phyloP scores from a whole-genome alignment of 2,113 vertebrate genomes.

The Chelonoidis abingdonii region DNA sequence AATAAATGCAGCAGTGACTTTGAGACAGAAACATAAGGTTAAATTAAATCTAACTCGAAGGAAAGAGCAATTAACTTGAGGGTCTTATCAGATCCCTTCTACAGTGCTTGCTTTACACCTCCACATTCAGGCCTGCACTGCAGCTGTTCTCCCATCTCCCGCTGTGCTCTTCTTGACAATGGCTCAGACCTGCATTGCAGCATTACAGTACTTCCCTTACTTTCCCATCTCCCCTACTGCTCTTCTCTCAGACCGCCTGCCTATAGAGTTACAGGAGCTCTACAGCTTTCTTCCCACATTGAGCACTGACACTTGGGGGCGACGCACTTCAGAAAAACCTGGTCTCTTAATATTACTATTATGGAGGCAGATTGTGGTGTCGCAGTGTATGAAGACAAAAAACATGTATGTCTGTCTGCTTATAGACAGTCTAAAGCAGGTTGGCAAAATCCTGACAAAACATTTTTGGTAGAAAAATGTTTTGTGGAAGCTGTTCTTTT shows the following conservation, averaged over 20 bases:
- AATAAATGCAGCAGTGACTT: neutral
- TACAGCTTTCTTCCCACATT: neutral
- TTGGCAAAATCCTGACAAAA: neutral
- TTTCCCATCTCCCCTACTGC: accelerated
- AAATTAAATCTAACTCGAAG: neutral
- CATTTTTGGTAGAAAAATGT: neutral
- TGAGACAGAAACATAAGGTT: neutral
- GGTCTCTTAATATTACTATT: accelerated
- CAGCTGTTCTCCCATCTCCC: neutral
- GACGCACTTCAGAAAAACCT: neutral
- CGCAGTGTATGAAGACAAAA: accelerated
- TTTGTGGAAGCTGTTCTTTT: neutral
- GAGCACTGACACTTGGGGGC: accelerated
- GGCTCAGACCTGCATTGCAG: neutral
- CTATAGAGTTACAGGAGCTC: accelerated
- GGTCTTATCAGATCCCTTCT: neutral
- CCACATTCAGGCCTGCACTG: neutral
- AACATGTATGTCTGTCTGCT: neutral
- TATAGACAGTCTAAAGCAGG: too few relatives aligned
- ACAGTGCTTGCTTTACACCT: neutral
- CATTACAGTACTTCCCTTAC: neutral
- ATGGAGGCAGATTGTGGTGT: neutral
- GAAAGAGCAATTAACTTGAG: neutral
- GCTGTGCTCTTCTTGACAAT: accelerated
- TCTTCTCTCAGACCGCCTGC: neutral